Base-by-base conservation (phyloP, 1,140 invertebrate genomes). In the Pachyrhynchus sulphureomaculatus region DNA sequence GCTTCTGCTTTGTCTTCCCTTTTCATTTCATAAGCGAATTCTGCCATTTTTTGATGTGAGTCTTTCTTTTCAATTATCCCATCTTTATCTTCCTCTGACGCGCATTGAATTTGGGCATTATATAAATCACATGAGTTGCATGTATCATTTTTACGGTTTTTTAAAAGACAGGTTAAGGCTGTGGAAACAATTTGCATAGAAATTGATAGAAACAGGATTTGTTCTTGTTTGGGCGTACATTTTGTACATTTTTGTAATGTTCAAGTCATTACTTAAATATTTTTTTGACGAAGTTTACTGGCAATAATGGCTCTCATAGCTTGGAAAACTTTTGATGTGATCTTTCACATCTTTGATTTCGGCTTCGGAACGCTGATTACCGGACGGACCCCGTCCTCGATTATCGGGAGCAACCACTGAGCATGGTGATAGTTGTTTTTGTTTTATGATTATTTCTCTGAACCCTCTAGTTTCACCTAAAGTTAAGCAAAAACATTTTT, bases 401-500 rank as follows among this genome's bases (percentile, higher is more conserved):
- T 6, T 1, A 39, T 39, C 17, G n/a, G n/a, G n/a, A n/a, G 17
- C 12, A n/a, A 6, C 13, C 13, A 13, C 13, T n/a, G 5, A 39
- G 10, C 17, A 9, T 13, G 12, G 36, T 17, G 13, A 8, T 5
- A 39, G 6, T 39, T 39, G 36, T 17, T 9, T 39, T 39, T 6
- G 13, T 1, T 39, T 39, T 39, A 1, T n/a, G 36, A 18, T 13
- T 13, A 39, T 8, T n/a, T 39, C 36, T n/a, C 10, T 17, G 21
- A 18, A 48, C 17, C 29, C 29, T n/a, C 8, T 48, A 4, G 45
- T 48, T 48, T 48, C 23, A 4, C 45, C 24, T 10, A 48, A 29
- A 13, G 45, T 32, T 48, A 12, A 29, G 8, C 45, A 24, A 48
- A 48, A 48, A 48, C 45, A 48, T 23, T 24, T 8, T 32, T 48